A percentile compares a stretch with the other conserved stretches of the same genome.
Evolutionary conservation across 1,140 invertebrate species (phyloP).

Genomic region (Drosophila grimshawi): DNA sequence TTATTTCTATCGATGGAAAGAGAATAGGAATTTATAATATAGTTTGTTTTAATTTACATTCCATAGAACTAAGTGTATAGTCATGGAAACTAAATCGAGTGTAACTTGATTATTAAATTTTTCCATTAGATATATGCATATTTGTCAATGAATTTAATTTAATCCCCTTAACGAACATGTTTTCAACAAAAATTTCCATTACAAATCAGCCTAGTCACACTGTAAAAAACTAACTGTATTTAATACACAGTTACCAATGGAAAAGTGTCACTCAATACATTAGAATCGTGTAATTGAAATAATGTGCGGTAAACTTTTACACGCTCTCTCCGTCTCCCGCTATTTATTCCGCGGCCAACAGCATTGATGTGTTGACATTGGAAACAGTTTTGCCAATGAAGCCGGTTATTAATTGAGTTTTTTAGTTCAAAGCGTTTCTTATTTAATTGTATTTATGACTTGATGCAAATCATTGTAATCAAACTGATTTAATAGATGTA

Average conservation of each 20-base stretch:
- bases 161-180: conserved; percentile 3
- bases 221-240: conserved; percentile 45
- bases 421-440: conserved; percentile 14
- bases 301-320: conserved; percentile 32
- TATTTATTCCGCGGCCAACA: not conserved
- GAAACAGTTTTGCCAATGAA: conserved; percentile 14
- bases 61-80: no score
- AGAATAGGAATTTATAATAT: no score
- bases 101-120: not conserved
- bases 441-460: conserved; percentile 23
- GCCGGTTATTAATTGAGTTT: conserved; percentile 34
- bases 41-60: no score
- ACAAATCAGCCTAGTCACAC: conserved; percentile 25
- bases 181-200: conserved; percentile 4
- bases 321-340: conserved; percentile 2
- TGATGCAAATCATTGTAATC: conserved; percentile 53
- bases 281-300: conserved; percentile 6
- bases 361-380: conserved; percentile 12
- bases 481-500: conserved; percentile 37
- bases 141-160: conserved; percentile 15
- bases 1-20: not conserved
- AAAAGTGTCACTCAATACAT: conserved; percentile 20
- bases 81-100: not conserved
- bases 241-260: conserved; percentile 38
- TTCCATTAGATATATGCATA: not conserved